phyloP scores from a whole-genome alignment of 2,888 invertebrate genomes.

The Palloptera scutellata region DNA sequence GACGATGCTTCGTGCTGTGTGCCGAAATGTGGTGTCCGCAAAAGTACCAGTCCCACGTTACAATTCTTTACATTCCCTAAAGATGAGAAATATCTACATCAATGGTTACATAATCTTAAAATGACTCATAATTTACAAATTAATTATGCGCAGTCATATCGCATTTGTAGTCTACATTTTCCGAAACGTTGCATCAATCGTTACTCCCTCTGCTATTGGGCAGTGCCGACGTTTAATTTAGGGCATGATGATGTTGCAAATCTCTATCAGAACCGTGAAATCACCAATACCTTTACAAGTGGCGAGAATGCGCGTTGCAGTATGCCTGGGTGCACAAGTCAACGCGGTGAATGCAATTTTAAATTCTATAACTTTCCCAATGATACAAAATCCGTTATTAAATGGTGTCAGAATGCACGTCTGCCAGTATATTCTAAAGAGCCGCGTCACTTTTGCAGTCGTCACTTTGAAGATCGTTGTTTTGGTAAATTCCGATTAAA shows the following conservation, averaged over 20 bases:
- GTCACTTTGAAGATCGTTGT: conserved; percentile 57
- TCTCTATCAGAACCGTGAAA: conserved; percentile 57
- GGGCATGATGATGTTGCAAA: conserved; percentile 59
- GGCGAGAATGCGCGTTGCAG: conserved; percentile 59
- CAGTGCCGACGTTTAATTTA: conserved; percentile 57
- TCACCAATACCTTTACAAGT: conserved; percentile 55
- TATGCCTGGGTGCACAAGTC: conserved; percentile 57
- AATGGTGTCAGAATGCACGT: conserved; percentile 59
- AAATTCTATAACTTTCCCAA: conserved; percentile 59
- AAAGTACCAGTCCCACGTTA: conserved; percentile 54
- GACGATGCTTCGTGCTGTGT: conserved; percentile 52
- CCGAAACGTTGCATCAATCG: conserved; percentile 59
- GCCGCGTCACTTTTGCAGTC: conserved; percentile 56
- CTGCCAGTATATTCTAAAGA: conserved; percentile 57
- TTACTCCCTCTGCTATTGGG: conserved; percentile 58
- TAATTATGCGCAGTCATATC: conserved; percentile 45
- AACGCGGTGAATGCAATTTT: conserved; percentile 56
- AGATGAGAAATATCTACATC: conserved; percentile 56
- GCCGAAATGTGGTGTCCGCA: conserved; percentile 55
- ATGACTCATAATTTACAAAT: conserved; percentile 52
- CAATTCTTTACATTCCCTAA: conserved; percentile 58
- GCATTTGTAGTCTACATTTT: conserved; percentile 58
- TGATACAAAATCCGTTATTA: conserved; percentile 56
- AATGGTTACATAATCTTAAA: conserved; percentile 59
- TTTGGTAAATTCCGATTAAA: conserved; percentile 58